Percentiles rank a stretch among this genome's conserved stretches.
Conservation (phyloP, 1,140 invertebrate genomes). For the Drosophila cardini region DNA sequence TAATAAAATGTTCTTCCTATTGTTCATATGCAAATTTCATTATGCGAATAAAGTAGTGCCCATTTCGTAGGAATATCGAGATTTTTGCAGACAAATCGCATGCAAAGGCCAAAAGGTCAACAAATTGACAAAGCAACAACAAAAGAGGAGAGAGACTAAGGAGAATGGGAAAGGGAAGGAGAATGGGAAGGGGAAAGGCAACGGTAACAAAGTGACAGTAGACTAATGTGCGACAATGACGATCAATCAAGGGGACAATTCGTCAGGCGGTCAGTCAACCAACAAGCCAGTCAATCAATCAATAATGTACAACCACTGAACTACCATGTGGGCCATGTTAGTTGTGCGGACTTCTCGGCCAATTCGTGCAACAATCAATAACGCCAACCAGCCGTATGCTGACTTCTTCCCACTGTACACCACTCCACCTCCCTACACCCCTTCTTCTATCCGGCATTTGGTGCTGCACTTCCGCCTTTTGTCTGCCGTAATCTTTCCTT, state of each 20-base stretch:
- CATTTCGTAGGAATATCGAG: not conserved
- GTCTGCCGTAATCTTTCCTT: constrained; percentile 25
- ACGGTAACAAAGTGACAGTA: constrained; percentile 19
- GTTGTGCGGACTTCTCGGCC: constrained; percentile 45
- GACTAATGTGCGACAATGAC: constrained; percentile 45
- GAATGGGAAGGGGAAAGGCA: not conserved
- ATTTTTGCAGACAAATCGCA: not conserved
- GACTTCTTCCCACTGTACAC: not conserved
- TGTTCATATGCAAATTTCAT: constrained; percentile 20
- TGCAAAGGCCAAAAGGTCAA: not conserved
- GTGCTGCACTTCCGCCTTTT: constrained; percentile 5
- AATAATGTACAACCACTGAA: constrained; percentile 16
- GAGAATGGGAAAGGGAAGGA: too few species aligned
- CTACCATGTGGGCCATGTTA: constrained; percentile 30
- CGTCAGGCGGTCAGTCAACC: constrained; percentile 62
- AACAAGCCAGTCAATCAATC: constrained; percentile 58
- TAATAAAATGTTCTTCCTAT: not conserved
- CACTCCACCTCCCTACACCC: not conserved
- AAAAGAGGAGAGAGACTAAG: too few species aligned
- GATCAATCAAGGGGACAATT: constrained; percentile 70
- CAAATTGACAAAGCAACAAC: not conserved
- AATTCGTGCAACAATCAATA: constrained; percentile 69
- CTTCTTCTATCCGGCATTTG: not conserved
- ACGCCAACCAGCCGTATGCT: constrained; percentile 36
- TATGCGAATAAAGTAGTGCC: not conserved